A percentile compares a stretch with the other conserved stretches of the same genome.
Conservation (phyloP, 2,113 vertebrate genomes). For the Pristiophorus japonicus region DNA sequence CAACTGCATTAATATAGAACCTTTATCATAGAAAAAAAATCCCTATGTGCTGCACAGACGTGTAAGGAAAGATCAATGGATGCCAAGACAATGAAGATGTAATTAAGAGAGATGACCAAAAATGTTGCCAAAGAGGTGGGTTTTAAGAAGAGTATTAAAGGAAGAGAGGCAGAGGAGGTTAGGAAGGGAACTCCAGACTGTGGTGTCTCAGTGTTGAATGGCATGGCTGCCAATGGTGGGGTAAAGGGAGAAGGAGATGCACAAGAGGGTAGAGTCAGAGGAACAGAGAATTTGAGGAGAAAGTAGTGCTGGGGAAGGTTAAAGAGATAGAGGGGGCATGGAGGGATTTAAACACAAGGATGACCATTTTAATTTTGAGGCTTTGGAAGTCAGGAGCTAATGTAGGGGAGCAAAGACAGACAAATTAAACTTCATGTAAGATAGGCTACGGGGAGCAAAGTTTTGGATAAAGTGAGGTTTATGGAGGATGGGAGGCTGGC, state of each 20-base stretch:
- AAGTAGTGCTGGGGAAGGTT: neutral
- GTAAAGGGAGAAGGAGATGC: neutral
- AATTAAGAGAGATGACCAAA: neutral
- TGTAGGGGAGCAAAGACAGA: neutral
- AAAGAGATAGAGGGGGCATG: neutral
- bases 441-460: neutral
- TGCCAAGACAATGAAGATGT: neutral
- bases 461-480: neutral
- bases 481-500: neutral
- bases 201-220: neutral
- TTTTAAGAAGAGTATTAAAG: neutral
- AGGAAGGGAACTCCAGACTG: neutral
- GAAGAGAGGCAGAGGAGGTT: neutral
- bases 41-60: neutral
- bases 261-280: too few relatives aligned
- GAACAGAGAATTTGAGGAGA: neutral
- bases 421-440: neutral
- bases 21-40: neutral
- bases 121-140: neutral
- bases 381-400: neutral
- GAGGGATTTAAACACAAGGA: neutral
- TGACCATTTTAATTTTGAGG: neutral
- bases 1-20: neutral
- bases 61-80: neutral
- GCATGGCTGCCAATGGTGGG: neutral